phyloP scores from a whole-genome alignment of 2,888 invertebrate species.

The Panopea generosa region DNA sequence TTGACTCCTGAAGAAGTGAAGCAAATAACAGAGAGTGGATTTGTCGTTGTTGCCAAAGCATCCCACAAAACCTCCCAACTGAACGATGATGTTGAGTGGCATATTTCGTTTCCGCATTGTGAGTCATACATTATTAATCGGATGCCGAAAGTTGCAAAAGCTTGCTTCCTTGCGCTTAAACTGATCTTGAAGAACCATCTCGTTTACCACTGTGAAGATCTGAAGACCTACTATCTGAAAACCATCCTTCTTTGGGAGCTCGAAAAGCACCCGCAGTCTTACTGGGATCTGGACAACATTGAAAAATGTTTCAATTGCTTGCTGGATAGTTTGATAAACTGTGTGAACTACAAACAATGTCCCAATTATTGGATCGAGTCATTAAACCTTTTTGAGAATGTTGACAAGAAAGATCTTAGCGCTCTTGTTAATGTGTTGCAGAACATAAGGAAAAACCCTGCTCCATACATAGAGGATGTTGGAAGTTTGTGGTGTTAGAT shows the following conservation, averaged over 20 bases:
- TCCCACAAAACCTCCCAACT: too few relatives aligned
- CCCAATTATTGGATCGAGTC: conserved; percentile 32
- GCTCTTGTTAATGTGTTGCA: too few relatives aligned
- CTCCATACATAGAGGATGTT: too few relatives aligned
- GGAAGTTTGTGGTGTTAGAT: too few relatives aligned
- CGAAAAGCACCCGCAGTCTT: conserved; percentile 32
- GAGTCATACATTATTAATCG: conserved; percentile 15
- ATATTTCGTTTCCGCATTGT: conserved; percentile 20
- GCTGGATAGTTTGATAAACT: conserved; percentile 1
- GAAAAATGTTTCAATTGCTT: conserved; percentile 37
- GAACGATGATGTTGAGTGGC: too few relatives aligned
- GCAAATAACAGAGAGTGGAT: too few relatives aligned
- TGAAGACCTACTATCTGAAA: conserved; percentile 37
- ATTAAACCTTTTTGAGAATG: conserved; percentile 20
- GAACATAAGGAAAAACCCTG: too few relatives aligned
- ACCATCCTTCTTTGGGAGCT: conserved; percentile 38
- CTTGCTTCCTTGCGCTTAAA: conserved; percentile 33
- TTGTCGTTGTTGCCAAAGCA: too few relatives aligned
- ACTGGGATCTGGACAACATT: conserved; percentile 28
- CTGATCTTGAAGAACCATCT: conserved; percentile 33
- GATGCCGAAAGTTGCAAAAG: conserved; percentile 28
- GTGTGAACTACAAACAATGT: conserved; percentile 10
- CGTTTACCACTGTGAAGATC: conserved; percentile 19
- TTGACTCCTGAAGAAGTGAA: too few relatives aligned
- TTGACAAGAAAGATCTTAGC: too few relatives aligned